Evolutionary conservation across 2,888 invertebrate genomes (phyloP), one percentile per base, ranked within the genome.

Genomic region (Heliconius sara): DNA sequence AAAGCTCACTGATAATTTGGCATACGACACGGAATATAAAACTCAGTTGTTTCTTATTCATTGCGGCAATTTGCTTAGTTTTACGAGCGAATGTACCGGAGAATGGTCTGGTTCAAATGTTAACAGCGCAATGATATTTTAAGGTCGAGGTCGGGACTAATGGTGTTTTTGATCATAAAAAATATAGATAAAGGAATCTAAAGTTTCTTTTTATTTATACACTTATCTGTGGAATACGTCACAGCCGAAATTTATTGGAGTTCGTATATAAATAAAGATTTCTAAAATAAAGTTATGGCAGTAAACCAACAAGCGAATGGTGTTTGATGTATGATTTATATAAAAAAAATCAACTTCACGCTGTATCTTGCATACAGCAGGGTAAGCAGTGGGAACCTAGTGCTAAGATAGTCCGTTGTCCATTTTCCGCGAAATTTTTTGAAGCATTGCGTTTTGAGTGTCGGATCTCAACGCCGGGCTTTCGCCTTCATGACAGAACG

Each of bases 81-180:
- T 85, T 84, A 84, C 80, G 84, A 84, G 52, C 80, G 27, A 76
- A 78, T 72, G 67, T 77, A 74, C 57, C 57, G 47, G 67, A 76
- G 73, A 78, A 79, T 67, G 77, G 76, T 79, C 65, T 77, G 79
- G 76, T 83, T 82, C 82, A 79, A 83, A 83, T 80, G 81, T 83
- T 80, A 81, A 83, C 79, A 77, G 77, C 79, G 78, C 72, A 80
- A 77, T 82, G 81, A 80, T 84, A 83, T 82, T 82, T 78, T 79
- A 80, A 83, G 82, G 83, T 81, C 83, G 83, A 83, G 83, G 83
- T 80, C 79, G 79, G 30, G 39, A 27, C 71, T 79, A 83, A 80
- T 80, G 77, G 79, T 34, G 78, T 79, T 80, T 68, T 66, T 60
- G 72, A 57, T 65, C 63, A 70, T 81, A 80, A 81, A 81, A 78